Base-by-base conservation (phyloP, 1,140 invertebrate species). In the Drosophila neocordata region DNA sequence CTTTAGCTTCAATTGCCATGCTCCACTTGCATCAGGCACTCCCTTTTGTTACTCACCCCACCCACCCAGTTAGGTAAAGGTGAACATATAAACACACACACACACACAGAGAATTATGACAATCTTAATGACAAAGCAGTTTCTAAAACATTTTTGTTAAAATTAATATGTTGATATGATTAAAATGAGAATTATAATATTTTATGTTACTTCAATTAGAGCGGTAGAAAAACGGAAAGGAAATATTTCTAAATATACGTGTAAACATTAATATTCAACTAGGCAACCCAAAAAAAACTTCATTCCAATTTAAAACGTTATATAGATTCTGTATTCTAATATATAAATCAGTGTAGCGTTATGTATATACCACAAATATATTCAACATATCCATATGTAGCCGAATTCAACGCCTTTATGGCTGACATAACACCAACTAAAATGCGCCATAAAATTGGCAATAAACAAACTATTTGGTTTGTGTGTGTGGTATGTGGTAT, bases 71-170 rank as follows among this genome's bases (percentile, higher is more conserved):
- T 1, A 44, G 41, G 13, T 15, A 15, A 60, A 24, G n/a, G 18
- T 34, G 38, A 65, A 64, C 63, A 80, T 56, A 73, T 24, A 53
- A 41, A 70, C 18, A 44, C 34, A 65, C 62, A 65, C 27, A 61
- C 5, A 31, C 27, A 31, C 4, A 31, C 4, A 31, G 65, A 81
- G 82, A 84, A 84, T 74, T 77, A 80, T 80, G 80, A 67, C 68
- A 79, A 31, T 52, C 48, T 53, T 66, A 67, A 87, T 85, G 81
- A 85, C 69, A 69, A 41, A 37, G 82, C 82, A 80, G 44, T 67
- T 73, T 79, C 51, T 35, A 48, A 48, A 52, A 34, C 24, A 51
- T 18, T 84, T 71, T 75, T 70, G 57, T 75, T 65, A 79, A 41
- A 64, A 24, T 55, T 61, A 55, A 38, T 64, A 44, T 74, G 44